These are phyloP conservation scores for Chauna torquata DNA, from an alignment of 2,113 vertebrate species.

Conservation along the genomic window DNA sequence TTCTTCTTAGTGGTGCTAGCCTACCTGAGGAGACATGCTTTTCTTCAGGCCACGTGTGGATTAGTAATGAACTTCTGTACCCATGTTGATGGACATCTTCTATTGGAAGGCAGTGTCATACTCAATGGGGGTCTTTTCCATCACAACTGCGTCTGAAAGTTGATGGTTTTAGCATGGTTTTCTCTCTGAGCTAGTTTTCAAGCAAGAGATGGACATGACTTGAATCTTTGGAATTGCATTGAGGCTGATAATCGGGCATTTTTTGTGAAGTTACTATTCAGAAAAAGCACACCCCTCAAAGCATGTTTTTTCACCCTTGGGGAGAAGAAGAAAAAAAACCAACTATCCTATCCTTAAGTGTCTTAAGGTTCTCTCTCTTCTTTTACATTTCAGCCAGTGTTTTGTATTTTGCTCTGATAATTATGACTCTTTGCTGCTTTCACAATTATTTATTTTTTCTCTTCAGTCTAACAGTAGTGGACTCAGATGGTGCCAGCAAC, in stretches of 20 bases:
- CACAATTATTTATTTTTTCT: background rate
- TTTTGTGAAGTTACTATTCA: background rate
- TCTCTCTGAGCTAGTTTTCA: background rate
- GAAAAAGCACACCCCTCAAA: background rate
- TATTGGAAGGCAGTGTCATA: background rate
- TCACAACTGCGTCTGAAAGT: background rate
- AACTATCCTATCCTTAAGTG: background rate
- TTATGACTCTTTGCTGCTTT: background rate
- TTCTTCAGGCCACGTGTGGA: background rate
- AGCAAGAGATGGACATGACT: background rate
- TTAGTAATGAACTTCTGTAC: background rate
- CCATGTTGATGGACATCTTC: accelerated
- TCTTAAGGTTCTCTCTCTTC: background rate
- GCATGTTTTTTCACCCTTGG: background rate
- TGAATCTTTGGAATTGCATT: background rate
- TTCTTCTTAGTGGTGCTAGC: background rate
- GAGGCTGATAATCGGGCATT: background rate
- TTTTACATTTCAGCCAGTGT: background rate
- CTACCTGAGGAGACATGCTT: background rate
- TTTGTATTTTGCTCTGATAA: background rate
- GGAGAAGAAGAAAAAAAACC: background rate
- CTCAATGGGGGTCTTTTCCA: background rate
- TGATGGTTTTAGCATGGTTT: background rate
- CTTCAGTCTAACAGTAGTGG: slow-evolving; percentile 90
- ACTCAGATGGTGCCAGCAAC: slow-evolving; percentile 90